A percentile compares a stretch with the other conserved stretches of the same genome.
phyloP scores from a whole-genome alignment of 2,888 invertebrate genomes.

The Tubulanus polymorphus region DNA sequence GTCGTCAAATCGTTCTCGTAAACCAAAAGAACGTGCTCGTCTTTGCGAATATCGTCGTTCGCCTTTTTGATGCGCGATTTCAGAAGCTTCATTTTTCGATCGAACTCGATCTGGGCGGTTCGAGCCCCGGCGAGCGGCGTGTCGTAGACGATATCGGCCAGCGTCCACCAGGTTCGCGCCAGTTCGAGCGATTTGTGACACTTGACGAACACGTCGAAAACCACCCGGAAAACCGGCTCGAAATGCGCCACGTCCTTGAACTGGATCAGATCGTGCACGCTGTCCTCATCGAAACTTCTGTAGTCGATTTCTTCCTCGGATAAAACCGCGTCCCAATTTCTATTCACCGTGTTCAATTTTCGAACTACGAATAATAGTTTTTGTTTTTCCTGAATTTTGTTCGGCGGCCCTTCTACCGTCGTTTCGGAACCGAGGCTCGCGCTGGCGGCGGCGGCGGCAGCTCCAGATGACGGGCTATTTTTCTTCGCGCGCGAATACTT shows the following conservation, averaged over 20 bases:
- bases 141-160: conserved; percentile 27
- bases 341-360: conserved; percentile 29
- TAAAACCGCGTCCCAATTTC: conserved; percentile 34
- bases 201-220: conserved; percentile 45
- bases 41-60: conserved; percentile 20
- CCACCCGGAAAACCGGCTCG: conserved; percentile 34
- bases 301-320: conserved; percentile 28
- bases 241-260: conserved; percentile 28
- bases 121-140: neutral
- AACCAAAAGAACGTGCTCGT: conserved; percentile 15
- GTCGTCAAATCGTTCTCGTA: conserved; percentile 5
- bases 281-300: conserved; percentile 38
- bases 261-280: conserved; percentile 33
- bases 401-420: neutral
- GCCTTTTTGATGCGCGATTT: conserved; percentile 20
- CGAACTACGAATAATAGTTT: conserved; percentile 25
- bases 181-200: conserved; percentile 41
- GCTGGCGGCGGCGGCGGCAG: no score
- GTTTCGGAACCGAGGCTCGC: no score
- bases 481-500: no score
- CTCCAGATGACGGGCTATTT: no score
- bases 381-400: conserved; percentile 9
- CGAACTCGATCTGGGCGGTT: neutral
- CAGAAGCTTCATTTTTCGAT: conserved; percentile 18
- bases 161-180: conserved; percentile 37